phyloP scores from a whole-genome alignment of 2,888 invertebrate genomes.

The Eurytoma californica region DNA sequence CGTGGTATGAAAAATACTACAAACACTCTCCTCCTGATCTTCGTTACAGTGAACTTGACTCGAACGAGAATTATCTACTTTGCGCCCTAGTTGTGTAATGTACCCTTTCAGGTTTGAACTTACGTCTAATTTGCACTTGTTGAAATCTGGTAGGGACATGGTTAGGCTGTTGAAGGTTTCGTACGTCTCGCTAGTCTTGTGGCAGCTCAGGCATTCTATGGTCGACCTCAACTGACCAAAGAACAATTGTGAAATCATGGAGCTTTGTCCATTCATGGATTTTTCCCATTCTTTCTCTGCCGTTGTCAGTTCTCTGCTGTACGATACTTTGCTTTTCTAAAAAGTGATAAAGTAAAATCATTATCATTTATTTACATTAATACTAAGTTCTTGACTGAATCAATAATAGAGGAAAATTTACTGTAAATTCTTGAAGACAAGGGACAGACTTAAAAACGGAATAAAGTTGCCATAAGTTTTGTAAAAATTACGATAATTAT shows the following conservation, averaged over 20 bases:
- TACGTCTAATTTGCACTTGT: slow-evolving; percentile 81
- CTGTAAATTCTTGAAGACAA: not conserved
- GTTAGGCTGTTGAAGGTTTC: slow-evolving; percentile 92
- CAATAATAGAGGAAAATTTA: too few species aligned
- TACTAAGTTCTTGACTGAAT: too few species aligned
- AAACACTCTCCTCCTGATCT: too few species aligned
- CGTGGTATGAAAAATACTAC: too few species aligned
- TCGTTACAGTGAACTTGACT: too few species aligned
- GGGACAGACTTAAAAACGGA: too few species aligned
- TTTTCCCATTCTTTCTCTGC: slow-evolving; percentile 73
- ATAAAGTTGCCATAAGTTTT: not conserved
- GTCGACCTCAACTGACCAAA: slow-evolving; percentile 91
- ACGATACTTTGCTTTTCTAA: slow-evolving; percentile 62
- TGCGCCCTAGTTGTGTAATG: too few species aligned
- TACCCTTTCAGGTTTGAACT: slow-evolving; percentile 61
- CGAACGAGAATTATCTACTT: too few species aligned
- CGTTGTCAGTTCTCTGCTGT: slow-evolving; percentile 48
- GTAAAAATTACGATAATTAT: too few species aligned
- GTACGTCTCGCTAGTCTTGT: slow-evolving; percentile 87
- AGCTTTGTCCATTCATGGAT: slow-evolving; percentile 68
- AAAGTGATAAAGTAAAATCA: slow-evolving; percentile 13
- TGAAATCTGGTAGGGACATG: slow-evolving; percentile 83
- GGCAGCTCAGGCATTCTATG: slow-evolving; percentile 85
- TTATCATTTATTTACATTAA: too few species aligned
- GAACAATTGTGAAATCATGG: slow-evolving; percentile 80